Base-by-base conservation (phyloP, 1,140 invertebrate genomes). In the Drosophila tsacasi region DNA sequence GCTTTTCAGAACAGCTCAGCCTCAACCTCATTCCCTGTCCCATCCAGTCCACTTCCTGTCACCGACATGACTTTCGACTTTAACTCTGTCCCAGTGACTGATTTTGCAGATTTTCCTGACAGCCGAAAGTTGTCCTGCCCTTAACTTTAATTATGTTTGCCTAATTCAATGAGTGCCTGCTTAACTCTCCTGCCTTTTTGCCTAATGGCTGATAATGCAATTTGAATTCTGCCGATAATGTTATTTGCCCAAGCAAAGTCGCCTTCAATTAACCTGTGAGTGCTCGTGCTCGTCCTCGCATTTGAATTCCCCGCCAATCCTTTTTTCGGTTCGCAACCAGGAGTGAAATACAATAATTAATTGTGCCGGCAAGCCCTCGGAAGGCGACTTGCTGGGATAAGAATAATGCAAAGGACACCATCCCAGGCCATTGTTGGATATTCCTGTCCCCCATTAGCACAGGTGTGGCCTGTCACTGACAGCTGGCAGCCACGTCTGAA, bases 141-240 rank as follows among this genome's bases (percentile, higher is more conserved):
- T 5, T 77, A 81, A 86, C 58, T 79, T 85, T 73, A 52, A 55
- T 80, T 55, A 35, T 58, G 64, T 50, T 84, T 73, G 67, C 67
- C 54, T 57, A 68, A 68, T 77, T 77, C 49, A 77, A 77, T 75
- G 49, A 75, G 40, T 58, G 57, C 21, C 67, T 72, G 67, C 67
- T 69, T 69, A 67, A 37, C 61, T 60, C 50, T 61, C 49, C 32
- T 63, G 37, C 47, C 54, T 67, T 39, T 40, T 63, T 57, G 71
- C 61, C 79, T 83, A 86, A 83, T 77, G 83, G 72, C 72, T 50
- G 30, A 55, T 86, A 86, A 86, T 86, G 83, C 76, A 83, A 87
- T 86, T 87, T 80, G 62, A 82, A 86, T 87, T 87, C 64, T 47
- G 39, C 47, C 30, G 50, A 67, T 85, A 86, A 86, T 85, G 37